Base-by-base conservation (phyloP, 2,888 invertebrate genomes). In the Eupithecia inturbata region DNA sequence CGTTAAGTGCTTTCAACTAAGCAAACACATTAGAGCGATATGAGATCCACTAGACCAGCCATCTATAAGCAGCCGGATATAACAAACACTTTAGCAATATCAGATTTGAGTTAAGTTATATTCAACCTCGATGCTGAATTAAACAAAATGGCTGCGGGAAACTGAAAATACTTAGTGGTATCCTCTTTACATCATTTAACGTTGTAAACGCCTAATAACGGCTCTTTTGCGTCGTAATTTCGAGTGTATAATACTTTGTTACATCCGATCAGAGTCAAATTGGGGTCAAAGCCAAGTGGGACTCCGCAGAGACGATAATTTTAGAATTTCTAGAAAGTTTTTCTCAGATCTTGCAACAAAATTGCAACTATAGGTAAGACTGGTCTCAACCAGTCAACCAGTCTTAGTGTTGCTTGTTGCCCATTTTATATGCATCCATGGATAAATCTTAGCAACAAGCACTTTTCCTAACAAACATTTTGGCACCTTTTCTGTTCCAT, bases 11-110 rank as follows among this genome's bases (percentile, higher is more conserved):
- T 75, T 75, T 75, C 70, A 70, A 72, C 75, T 66, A 72, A 70
- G 72, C 70, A 75, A 75, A 75, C 75, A 75, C 75, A 75, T 75
- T 75, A 75, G 63, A 67, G 72, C 72, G 67, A 70, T 72, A 70
- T 64, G 75, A 72, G 75, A 72, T 70, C 70, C 72, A 70, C 72
- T 64, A 75, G 63, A 72, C 75, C 28, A 75, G 57, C 75, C 62
- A 75, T 72, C 67, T 71, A 33, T 70, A 75, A 70, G 70, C 70
- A 75, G 67, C 57, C 69, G 57, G 66, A 66, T 66, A 66, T 66
- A 49, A 66, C 31, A 68, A 74, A 63, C 74, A 74, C 69, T 75
- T 75, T 72, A 72, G 72, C 67, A 69, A 67, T 75, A 72, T 71
- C 62, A 69, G 63, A 69, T 72, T 72, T 41, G 39, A 39, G 68